phyloP scores from a whole-genome alignment of 2,888 invertebrate species.

The Nysson spinosus region DNA sequence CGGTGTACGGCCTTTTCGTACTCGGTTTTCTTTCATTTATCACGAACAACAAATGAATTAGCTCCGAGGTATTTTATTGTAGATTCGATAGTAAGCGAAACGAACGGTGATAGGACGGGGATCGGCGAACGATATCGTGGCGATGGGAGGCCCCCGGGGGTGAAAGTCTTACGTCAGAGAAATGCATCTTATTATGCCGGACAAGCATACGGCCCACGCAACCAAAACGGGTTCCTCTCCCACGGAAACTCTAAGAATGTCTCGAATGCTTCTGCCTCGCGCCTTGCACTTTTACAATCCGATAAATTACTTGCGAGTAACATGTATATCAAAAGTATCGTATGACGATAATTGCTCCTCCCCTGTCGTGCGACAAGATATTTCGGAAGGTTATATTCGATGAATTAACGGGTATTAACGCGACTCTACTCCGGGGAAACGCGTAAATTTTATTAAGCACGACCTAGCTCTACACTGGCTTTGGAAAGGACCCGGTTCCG shows the following conservation, averaged over 20 bases:
- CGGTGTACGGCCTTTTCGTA: too few relatives aligned
- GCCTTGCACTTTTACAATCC: background rate
- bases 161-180: slow-evolving; percentile 74
- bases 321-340: too few relatives aligned
- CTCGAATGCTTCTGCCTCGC: slow-evolving; percentile 2
- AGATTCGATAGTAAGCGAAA: background rate
- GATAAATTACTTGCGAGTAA: background rate
- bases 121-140: background rate
- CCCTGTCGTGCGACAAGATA: background rate
- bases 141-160: slow-evolving; percentile 61
- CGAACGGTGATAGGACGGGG: background rate
- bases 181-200: slow-evolving; percentile 71
- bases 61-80: too few relatives aligned
- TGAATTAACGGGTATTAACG: too few relatives aligned
- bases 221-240: slow-evolving; percentile 56
- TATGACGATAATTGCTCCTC: background rate
- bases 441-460: slow-evolving; percentile 21
- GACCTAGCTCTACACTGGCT: slow-evolving; percentile 35
- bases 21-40: too few relatives aligned
- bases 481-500: slow-evolving; percentile 66
- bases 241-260: slow-evolving; percentile 44
- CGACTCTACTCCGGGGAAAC: too few relatives aligned
- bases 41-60: too few relatives aligned
- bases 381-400: background rate
- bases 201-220: slow-evolving; percentile 59